A percentile compares a stretch with the other conserved stretches of the same genome.
phyloP scores from a whole-genome alignment of 2,797 vertebrate genomes.

The Halcyon chelicuti region DNA sequence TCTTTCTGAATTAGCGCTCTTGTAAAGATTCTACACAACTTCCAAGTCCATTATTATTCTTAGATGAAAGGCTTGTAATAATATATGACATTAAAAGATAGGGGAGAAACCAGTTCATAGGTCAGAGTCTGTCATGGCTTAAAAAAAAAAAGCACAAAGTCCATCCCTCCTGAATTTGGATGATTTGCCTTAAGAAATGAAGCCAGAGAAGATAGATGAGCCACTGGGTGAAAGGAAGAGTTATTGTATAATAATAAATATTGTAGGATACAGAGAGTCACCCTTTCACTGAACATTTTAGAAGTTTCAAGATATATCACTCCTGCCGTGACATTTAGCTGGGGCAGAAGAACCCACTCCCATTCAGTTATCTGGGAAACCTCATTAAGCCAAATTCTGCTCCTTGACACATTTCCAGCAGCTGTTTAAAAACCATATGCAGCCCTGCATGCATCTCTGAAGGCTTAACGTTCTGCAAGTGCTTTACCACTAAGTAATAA shows the following conservation, averaged over 20 bases:
- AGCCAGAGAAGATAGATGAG: conserved; percentile 5
- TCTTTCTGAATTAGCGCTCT: neutral
- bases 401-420: neutral
- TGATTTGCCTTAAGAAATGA: neutral
- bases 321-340: neutral
- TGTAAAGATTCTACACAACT: neutral
- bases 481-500: neutral
- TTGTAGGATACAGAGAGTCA: neutral
- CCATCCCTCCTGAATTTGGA: neutral
- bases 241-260: conserved; percentile 40
- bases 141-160: neutral
- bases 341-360: neutral
- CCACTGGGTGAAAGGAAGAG: neutral
- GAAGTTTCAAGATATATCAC: neutral
- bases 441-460: neutral
- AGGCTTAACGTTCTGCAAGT: neutral
- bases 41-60: neutral
- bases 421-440: neutral
- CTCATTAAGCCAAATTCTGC: neutral
- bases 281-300: conserved; percentile 9
- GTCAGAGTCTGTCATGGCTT: neutral
- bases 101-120: neutral
- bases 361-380: neutral
- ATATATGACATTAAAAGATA: neutral
- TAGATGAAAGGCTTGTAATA: neutral